Evolutionary conservation across 2,888 invertebrate genomes (phyloP), one percentile per base, ranked within the genome.

Genomic region (Panopea generosa): DNA sequence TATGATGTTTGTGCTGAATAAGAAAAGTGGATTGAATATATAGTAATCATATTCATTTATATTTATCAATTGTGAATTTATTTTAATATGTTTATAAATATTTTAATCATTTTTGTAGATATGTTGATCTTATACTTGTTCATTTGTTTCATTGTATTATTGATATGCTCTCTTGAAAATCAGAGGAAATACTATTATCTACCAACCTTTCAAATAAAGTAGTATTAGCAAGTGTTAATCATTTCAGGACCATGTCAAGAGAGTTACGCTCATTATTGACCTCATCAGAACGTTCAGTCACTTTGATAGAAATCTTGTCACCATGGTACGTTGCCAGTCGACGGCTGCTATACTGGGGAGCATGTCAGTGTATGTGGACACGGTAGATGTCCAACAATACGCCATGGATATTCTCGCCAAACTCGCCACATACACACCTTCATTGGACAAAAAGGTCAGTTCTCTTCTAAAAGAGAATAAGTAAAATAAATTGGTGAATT

Each of bases 211-310:
- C n/a, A n/a, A n/a, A n/a, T n/a, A n/a, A n/a, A n/a, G n/a, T n/a
- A n/a, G n/a, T n/a, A n/a, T n/a, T n/a, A n/a, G n/a, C 11, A 33
- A 7, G 33, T 33, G 11, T 33, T 33, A 33, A 40, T n/a, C n/a
- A n/a, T 69, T 75, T 27, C 78, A 89, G 89, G 90, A 90, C 29
- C 88, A 88, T 1, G 66, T 84, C 26, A 81, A 76, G 6, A 70
- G 85, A 59, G 88, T 88, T 4, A 73, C 86, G 11, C 71, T 89
- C 18, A 85, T 87, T 57, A 72, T 90, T 14, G 82, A 86, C 69
- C 70, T 90, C 60, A 56, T 89, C 60, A 70, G 87, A 26, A 87
- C 89, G 16, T 83, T 90, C 72, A 87, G 88, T 63, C 89, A 90
- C 70, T 85, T 89, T 50, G 86, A 86, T 22, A 77, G 79, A 24